phyloP scores from a whole-genome alignment of 2,113 vertebrate species.

The Equus przewalskii region DNA sequence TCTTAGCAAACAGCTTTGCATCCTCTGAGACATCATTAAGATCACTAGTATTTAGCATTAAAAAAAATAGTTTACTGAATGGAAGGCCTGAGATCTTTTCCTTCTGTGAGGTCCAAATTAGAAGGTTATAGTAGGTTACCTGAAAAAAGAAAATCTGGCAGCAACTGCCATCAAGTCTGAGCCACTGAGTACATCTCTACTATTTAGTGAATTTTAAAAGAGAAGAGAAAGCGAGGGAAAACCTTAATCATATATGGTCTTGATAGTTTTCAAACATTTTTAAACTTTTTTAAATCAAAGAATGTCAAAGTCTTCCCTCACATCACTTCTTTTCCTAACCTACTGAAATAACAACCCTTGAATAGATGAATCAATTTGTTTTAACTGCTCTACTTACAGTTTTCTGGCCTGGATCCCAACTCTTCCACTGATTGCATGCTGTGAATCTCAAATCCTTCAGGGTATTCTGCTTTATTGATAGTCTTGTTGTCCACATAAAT shows the following conservation, averaged over 20 bases:
- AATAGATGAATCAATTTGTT: background rate
- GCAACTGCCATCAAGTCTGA: background rate
- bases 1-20: background rate
- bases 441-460: constrained; percentile 92
- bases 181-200: background rate
- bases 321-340: constrained; percentile 31
- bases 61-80: constrained; percentile 1
- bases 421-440: constrained; percentile 94
- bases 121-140: background rate
- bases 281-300: constrained; percentile 9
- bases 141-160: background rate
- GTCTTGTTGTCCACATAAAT: constrained; percentile 95
- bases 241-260: background rate
- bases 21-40: background rate
- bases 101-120: background rate
- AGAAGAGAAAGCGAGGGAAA: background rate
- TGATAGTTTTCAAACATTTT: constrained; percentile 17
- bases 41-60: background rate
- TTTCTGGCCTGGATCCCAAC: constrained; percentile 93
- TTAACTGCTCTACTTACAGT: constrained; percentile 90
- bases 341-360: background rate
- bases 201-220: constrained; percentile 17
- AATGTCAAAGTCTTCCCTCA: constrained; percentile 36
- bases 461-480: constrained; percentile 91
- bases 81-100: constrained; percentile 26